phyloP scores from a whole-genome alignment of 2,113 vertebrate genomes.

The Todiramphus saurophagus region DNA sequence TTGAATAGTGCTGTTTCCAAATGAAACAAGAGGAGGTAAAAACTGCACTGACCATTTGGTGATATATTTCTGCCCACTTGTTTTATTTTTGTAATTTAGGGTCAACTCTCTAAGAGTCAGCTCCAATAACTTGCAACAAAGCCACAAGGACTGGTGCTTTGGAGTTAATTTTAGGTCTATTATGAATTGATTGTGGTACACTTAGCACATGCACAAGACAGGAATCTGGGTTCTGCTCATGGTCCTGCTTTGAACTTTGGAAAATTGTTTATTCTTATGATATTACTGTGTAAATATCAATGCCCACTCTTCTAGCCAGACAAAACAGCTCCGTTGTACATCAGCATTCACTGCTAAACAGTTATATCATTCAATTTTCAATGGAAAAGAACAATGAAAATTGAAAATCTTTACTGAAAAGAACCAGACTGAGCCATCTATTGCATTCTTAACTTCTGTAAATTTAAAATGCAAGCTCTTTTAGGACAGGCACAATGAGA shows the following conservation, averaged over 20 bases:
- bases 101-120: background rate
- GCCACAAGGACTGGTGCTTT: background rate
- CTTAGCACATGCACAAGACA: background rate
- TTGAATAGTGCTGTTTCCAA: background rate
- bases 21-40: background rate
- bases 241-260: background rate
- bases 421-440: background rate
- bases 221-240: background rate
- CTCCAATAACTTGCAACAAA: background rate
- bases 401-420: background rate
- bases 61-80: background rate
- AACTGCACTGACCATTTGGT: background rate
- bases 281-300: background rate
- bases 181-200: background rate
- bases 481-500: background rate
- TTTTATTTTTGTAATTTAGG: background rate
- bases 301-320: background rate
- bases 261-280: background rate
- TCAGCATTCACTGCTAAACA: background rate
- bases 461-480: background rate
- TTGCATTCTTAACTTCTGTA: background rate
- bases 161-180: background rate
- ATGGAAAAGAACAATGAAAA: background rate
- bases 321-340: accelerated
- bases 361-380: background rate